These are phyloP conservation scores for Onchidella celtica DNA, from an alignment of 2,888 invertebrate genomes.

Conservation along the genomic window DNA sequence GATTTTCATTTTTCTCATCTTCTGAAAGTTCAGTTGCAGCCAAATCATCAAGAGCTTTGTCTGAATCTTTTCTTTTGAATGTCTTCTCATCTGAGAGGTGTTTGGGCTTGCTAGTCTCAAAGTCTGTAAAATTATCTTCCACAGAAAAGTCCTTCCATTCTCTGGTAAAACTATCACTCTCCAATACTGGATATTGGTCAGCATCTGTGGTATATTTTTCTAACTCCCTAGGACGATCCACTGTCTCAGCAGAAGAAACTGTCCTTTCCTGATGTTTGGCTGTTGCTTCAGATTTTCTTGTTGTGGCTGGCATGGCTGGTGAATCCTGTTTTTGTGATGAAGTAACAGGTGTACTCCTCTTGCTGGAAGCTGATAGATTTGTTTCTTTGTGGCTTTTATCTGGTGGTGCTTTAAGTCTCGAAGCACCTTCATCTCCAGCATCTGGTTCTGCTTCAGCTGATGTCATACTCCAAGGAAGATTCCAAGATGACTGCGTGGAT, in stretches of 20 bases:
- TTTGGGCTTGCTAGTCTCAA: no score
- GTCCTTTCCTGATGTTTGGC: no score
- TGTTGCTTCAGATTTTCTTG: neutral
- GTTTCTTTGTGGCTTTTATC: neutral
- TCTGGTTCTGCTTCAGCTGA: neutral
- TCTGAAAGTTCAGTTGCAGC: no score
- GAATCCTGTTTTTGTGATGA: neutral
- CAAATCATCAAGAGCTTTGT: no score
- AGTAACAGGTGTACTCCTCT: neutral
- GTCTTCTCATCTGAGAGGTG: no score
- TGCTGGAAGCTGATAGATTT: neutral
- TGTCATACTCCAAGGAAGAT: conserved; percentile 51
- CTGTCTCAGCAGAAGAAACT: neutral
- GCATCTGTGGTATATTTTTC: neutral
- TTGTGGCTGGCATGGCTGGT: neutral
- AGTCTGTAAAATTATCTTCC: no score
- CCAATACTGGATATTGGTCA: neutral
- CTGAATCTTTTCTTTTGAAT: no score
- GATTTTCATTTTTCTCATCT: no score
- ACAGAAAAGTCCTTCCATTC: conserved; percentile 37
- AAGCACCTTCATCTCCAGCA: neutral
- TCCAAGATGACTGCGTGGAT: conserved; percentile 44
- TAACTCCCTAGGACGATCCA: neutral
- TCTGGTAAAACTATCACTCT: conserved; percentile 4
- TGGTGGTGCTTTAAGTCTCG: neutral